Evolutionary conservation across 1,140 invertebrate species (phyloP).

Genomic region (Cylas formicarius): DNA sequence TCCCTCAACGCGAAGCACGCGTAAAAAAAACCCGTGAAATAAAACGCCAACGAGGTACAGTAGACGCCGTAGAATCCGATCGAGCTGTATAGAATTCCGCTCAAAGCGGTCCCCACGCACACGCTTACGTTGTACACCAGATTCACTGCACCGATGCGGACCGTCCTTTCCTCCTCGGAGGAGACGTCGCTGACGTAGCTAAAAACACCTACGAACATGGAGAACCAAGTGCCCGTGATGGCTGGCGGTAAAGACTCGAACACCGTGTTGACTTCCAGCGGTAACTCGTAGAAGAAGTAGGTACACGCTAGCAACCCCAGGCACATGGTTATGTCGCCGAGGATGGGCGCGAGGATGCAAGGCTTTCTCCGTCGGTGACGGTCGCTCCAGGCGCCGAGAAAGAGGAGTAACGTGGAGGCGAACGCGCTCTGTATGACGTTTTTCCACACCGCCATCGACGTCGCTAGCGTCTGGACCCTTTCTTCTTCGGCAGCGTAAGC

Average conservation of each 20-base stretch:
- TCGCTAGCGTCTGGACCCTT: conserved; percentile 48
- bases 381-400: conserved; percentile 58
- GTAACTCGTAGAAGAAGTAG: conserved; percentile 43
- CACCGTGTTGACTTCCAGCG: conserved; percentile 48
- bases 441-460: conserved; percentile 51
- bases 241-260: conserved; percentile 51
- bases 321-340: conserved; percentile 43
- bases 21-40: conserved; percentile 31
- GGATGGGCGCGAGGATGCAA: conserved; percentile 48
- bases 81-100: conserved; percentile 47
- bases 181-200: conserved; percentile 55
- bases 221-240: conserved; percentile 51
- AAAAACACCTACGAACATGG: conserved; percentile 55
- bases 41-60: conserved; percentile 38
- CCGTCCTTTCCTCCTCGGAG: conserved; percentile 50
- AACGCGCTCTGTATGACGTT: conserved; percentile 50
- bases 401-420: conserved; percentile 49
- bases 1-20: conserved; percentile 31
- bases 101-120: conserved; percentile 48
- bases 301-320: conserved; percentile 32
- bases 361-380: conserved; percentile 52
- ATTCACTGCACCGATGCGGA: conserved; percentile 46
- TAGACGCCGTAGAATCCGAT: conserved; percentile 54
- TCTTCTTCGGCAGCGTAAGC: conserved; percentile 44
- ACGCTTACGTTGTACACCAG: conserved; percentile 45